Evolutionary conservation across 1,140 invertebrate genomes (phyloP).

Genomic region (Philopotamus ludificatus): DNA sequence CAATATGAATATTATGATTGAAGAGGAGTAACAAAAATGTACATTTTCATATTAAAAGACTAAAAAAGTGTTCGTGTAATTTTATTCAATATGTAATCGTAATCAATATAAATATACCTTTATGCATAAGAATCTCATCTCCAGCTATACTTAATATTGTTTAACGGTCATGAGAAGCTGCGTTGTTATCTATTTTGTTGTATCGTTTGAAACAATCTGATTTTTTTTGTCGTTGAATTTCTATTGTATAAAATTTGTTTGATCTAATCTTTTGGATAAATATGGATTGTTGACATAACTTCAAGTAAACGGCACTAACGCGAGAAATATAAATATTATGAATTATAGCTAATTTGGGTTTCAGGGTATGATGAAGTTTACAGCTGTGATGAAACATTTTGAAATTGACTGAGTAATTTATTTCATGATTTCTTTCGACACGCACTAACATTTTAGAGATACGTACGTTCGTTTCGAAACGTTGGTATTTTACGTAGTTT

Average conservation of each 20-base stretch:
- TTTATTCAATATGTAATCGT: too few species aligned
- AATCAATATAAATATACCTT: too few species aligned
- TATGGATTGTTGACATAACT: slow-evolving; percentile 1
- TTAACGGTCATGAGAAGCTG: not conserved
- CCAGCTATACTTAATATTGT: too few species aligned
- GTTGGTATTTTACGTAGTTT: too few species aligned
- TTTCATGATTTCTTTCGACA: too few species aligned
- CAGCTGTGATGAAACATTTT: slow-evolving; percentile 23
- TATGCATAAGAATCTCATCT: too few species aligned
- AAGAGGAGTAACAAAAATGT: too few species aligned
- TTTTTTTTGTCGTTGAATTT: slow-evolving; percentile 1
- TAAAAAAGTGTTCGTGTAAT: too few species aligned
- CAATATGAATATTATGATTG: too few species aligned
- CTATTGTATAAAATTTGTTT: slow-evolving; percentile 2
- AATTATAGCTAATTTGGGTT: slow-evolving; percentile 11
- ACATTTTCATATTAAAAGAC: too few species aligned
- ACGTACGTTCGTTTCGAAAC: too few species aligned
- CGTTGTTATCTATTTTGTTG: not conserved
- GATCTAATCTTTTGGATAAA: not conserved
- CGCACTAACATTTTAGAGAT: too few species aligned
- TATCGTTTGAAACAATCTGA: not conserved
- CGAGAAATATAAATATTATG: not conserved
- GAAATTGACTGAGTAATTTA: slow-evolving; percentile 23
- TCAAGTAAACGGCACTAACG: not conserved
- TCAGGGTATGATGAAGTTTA: slow-evolving; percentile 21